Conservation (phyloP, 1,140 invertebrate genomes). For the Ooceraea biroi region DNA sequence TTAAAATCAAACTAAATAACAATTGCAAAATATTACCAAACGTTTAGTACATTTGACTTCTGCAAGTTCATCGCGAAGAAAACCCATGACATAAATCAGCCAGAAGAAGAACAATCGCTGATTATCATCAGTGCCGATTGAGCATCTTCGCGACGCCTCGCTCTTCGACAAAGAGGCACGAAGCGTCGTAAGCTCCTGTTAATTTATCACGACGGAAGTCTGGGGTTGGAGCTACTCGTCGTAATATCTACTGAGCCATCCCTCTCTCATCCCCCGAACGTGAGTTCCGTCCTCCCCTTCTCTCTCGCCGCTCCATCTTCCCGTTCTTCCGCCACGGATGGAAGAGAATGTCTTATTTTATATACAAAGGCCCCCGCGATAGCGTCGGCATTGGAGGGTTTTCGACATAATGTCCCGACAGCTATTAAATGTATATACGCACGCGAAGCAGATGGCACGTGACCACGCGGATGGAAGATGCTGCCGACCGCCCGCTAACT, state of each 20-base stretch:
- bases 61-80: neutral
- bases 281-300: slow-evolving; percentile 56
- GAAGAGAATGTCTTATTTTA: slow-evolving; percentile 79
- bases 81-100: slow-evolving; percentile 8
- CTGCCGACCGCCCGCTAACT: slow-evolving; percentile 44
- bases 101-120: slow-evolving; percentile 30
- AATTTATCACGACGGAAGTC: slow-evolving; percentile 81
- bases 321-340: slow-evolving; percentile 71
- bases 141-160: slow-evolving; percentile 51
- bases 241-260: slow-evolving; percentile 67
- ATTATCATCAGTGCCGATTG: slow-evolving; percentile 53
- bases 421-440: slow-evolving; percentile 69
- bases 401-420: slow-evolving; percentile 71
- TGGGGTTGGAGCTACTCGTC: slow-evolving; percentile 76
- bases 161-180: slow-evolving; percentile 65
- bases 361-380: slow-evolving; percentile 79
- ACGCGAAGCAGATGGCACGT: slow-evolving; percentile 77
- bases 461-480: slow-evolving; percentile 68
- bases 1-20: neutral
- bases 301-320: slow-evolving; percentile 59
- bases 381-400: slow-evolving; percentile 77
- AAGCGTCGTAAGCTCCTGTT: slow-evolving; percentile 81
- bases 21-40: neutral
- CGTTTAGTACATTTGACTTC: neutral
- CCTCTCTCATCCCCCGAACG: slow-evolving; percentile 51